Evolutionary conservation across 2,113 vertebrate species (phyloP).

Genomic region (Anguilla rostrata): DNA sequence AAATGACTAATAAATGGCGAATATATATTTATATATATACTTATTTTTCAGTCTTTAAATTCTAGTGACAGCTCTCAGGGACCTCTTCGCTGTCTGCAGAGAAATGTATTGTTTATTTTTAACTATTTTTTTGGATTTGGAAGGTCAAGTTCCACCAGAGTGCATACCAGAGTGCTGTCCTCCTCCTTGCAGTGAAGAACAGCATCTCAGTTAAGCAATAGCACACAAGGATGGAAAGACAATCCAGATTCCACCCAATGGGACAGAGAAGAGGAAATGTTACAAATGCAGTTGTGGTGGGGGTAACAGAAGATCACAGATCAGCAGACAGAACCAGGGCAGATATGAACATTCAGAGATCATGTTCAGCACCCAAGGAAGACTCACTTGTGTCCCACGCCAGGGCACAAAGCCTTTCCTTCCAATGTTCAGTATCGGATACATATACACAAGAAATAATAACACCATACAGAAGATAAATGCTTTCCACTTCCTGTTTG

Average conservation of each 20-base stretch:
- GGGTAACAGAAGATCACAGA: neutral
- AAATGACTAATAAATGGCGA: conserved; percentile 67
- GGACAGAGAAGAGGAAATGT: neutral
- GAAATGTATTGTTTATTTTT: neutral
- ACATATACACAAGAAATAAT: neutral
- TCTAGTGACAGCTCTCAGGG: conserved; percentile 40
- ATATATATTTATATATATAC: conserved; percentile 53
- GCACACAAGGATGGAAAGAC: neutral
- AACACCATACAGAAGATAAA: neutral
- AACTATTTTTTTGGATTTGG: neutral
- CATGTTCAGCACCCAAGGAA: conserved; percentile 14
- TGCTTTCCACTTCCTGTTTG: neutral
- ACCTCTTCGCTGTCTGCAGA: conserved; percentile 8
- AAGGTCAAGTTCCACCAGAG: conserved; percentile 15
- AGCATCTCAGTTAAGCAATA: conserved; percentile 15
- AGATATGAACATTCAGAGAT: conserved; percentile 15
- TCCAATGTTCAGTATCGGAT: neutral
- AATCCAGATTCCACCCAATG: neutral
- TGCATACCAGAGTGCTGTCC: neutral
- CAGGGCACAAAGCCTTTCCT: neutral
- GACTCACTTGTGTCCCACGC: conserved; percentile 18
- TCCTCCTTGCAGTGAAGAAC: neutral
- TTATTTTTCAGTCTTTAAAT: conserved; percentile 44
- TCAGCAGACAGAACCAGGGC: neutral
- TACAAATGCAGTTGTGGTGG: conserved; percentile 8